Percentiles rank a stretch among this genome's conserved stretches.
Conservation (phyloP, 2,113 vertebrate genomes). For the Triplophysa dalaica region DNA sequence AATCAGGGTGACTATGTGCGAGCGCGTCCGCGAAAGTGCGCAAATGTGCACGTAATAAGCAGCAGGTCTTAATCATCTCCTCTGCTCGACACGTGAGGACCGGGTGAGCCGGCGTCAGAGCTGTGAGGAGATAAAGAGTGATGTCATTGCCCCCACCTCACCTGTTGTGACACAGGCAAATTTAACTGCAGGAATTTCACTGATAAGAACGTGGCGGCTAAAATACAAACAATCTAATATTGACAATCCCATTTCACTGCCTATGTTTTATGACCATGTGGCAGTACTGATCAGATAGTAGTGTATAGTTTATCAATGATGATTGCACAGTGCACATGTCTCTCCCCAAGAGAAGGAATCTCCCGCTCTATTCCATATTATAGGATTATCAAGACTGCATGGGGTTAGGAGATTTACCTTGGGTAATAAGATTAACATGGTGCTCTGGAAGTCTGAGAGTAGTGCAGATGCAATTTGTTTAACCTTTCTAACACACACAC, state of each 20-base stretch:
- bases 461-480: neutral
- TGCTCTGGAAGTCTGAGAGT: neutral
- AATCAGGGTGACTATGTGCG: constrained; percentile 27
- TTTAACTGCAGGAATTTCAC: neutral
- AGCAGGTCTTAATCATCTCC: constrained; percentile 49
- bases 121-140: constrained; percentile 47
- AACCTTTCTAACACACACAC: constrained; percentile 22
- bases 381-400: constrained; percentile 14
- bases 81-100: constrained; percentile 43
- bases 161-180: neutral
- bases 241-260: neutral
- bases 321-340: neutral
- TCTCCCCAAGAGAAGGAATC: neutral
- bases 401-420: constrained; percentile 17
- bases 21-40: constrained; percentile 14
- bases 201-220: neutral
- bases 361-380: constrained; percentile 4
- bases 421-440: constrained; percentile 29
- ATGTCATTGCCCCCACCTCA: constrained; percentile 37
- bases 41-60: constrained; percentile 41
- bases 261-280: neutral
- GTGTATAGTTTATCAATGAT: neutral
- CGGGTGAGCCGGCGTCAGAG: constrained; percentile 39
- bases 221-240: neutral
- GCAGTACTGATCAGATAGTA: neutral